Evolutionary conservation across 1,140 invertebrate genomes (phyloP).

Genomic region (Caenorhabditis brenneri): DNA sequence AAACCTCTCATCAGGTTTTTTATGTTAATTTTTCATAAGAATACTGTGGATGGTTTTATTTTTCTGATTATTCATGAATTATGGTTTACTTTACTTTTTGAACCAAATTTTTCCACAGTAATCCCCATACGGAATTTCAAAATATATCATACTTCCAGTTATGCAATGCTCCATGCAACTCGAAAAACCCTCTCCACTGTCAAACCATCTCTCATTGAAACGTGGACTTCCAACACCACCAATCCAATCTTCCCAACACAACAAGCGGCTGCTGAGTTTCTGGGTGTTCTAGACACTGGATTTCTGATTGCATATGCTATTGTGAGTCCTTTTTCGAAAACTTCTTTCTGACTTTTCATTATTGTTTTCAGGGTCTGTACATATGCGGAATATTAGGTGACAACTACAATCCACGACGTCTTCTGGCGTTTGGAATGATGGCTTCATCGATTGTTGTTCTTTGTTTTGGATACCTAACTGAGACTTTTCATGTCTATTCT

Average conservation of each 20-base stretch:
- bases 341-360: background rate
- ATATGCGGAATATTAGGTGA: conserved; percentile 50
- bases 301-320: conserved; percentile 52
- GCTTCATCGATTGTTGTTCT: conserved; percentile 47
- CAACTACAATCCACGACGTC: conserved; percentile 45
- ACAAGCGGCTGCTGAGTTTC: conserved; percentile 46
- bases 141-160: conserved; percentile 41
- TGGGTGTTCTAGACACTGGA: conserved; percentile 44
- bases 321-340: background rate
- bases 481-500: conserved; percentile 33
- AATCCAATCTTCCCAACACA: conserved; percentile 31
- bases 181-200: conserved; percentile 52
- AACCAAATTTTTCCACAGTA: no score
- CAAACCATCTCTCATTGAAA: conserved; percentile 47
- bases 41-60: background rate
- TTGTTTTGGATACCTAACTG: conserved; percentile 47
- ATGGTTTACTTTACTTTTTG: no score
- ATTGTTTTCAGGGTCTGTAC: conserved; percentile 43
- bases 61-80: background rate
- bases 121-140: no score
- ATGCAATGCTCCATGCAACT: conserved; percentile 47
- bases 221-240: conserved; percentile 43
- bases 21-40: no score
- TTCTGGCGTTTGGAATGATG: conserved; percentile 47
- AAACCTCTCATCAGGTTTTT: no score